Percentiles rank a stretch among this genome's conserved stretches.
phyloP scores from a whole-genome alignment of 2,888 invertebrate genomes.

The Coecobrya sp. region DNA sequence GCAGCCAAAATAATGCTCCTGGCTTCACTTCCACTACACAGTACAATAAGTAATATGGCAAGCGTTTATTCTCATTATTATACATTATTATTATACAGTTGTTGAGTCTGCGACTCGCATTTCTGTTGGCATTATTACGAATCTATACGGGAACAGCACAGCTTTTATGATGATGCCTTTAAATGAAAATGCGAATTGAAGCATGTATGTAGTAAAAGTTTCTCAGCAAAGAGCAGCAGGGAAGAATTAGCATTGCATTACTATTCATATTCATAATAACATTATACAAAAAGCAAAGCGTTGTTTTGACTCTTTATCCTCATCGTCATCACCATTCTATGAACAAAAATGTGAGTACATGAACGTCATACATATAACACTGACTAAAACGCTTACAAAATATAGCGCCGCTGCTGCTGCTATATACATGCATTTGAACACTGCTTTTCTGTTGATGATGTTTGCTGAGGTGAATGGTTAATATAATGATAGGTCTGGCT shows the following conservation, averaged over 20 bases:
- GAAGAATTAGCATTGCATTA: conserved; percentile 44
- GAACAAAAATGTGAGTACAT: conserved; percentile 47
- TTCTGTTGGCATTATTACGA: conserved; percentile 21
- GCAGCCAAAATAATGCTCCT: conserved; percentile 14
- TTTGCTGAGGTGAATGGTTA: conserved; percentile 61
- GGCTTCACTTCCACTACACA: neutral
- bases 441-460: neutral
- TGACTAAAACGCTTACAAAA: neutral
- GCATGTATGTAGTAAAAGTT: conserved; percentile 39
- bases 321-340: neutral
- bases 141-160: conserved; percentile 18
- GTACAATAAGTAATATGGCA: conserved; percentile 46
- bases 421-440: neutral
- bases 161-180: conserved; percentile 12
- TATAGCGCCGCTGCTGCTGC: neutral
- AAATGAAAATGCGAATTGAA: conserved; percentile 65
- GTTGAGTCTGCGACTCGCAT: conserved; percentile 46
- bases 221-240: neutral
- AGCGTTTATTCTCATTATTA: conserved; percentile 43
- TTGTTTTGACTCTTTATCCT: conserved; percentile 57
- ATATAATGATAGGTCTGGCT: conserved; percentile 54
- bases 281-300: conserved; percentile 57
- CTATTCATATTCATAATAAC: conserved; percentile 49
- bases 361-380: conserved; percentile 23
- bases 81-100: conserved; percentile 37